These are phyloP conservation scores for Caenorhabditis imperialis DNA, from an alignment of 2,888 invertebrate species.

Conservation along the genomic window DNA sequence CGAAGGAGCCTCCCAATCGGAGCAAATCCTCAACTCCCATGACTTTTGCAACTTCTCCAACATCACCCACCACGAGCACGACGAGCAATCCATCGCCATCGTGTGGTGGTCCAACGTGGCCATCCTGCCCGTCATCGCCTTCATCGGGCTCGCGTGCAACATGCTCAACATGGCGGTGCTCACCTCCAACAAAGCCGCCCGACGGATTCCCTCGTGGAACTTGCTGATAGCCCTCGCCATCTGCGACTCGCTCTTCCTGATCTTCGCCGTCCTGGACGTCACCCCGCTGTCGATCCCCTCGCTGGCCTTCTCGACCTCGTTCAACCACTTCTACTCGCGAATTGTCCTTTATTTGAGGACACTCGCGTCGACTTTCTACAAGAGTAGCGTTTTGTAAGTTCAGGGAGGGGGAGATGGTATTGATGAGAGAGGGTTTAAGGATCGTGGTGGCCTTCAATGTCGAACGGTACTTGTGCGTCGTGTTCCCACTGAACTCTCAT, in stretches of 20 bases:
- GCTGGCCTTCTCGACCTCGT: conserved; percentile 63
- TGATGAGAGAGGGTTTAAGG: no score
- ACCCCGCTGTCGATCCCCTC: conserved; percentile 67
- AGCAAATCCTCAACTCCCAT: conserved; percentile 45
- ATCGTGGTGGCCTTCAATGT: conserved; percentile 78
- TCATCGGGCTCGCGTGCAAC: conserved; percentile 75
- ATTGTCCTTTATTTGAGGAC: conserved; percentile 74
- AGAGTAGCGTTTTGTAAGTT: conserved; percentile 77
- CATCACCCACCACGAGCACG: conserved; percentile 61
- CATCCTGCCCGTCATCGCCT: conserved; percentile 72
- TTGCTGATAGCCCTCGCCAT: conserved; percentile 75
- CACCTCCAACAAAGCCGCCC: conserved; percentile 71
- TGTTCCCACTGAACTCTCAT: conserved; percentile 74
- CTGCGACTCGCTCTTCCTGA: conserved; percentile 75
- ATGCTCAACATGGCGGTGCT: conserved; percentile 74
- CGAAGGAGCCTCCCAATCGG: conserved; percentile 58
- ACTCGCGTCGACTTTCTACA: conserved; percentile 77
- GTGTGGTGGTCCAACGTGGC: conserved; percentile 76
- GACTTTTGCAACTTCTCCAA: conserved; percentile 62
- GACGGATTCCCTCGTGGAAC: conserved; percentile 77
- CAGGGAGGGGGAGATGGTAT: no score
- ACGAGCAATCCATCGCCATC: conserved; percentile 64
- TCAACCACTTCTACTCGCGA: conserved; percentile 67
- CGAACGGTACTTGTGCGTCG: conserved; percentile 78
- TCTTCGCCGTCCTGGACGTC: conserved; percentile 77